These are phyloP conservation scores for Calliopsis andreniformis DNA, from an alignment of 1,140 invertebrate species.

Conservation along the genomic window DNA sequence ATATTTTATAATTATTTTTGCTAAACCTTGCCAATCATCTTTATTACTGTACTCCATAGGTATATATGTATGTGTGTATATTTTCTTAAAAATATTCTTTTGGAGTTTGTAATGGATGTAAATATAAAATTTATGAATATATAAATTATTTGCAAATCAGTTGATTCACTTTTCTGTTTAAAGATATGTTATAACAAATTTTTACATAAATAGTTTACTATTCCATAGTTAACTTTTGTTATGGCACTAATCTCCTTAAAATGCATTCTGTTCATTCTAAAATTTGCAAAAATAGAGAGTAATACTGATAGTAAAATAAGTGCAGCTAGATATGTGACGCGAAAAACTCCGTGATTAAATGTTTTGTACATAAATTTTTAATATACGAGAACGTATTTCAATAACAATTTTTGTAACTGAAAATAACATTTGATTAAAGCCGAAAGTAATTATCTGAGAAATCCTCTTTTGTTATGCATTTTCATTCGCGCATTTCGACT, in stretches of 20 bases:
- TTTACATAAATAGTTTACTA: conserved; percentile 7
- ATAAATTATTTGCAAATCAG: not conserved
- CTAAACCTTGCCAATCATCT: not conserved
- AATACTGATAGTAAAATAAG: conserved; percentile 20
- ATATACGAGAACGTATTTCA: no score
- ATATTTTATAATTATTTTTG: not conserved
- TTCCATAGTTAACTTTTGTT: conserved; percentile 13
- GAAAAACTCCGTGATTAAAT: not conserved
- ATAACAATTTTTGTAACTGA: no score
- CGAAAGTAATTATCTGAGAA: no score
- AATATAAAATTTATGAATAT: conserved; percentile 3
- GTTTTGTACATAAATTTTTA: no score
- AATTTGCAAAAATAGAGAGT: not conserved
- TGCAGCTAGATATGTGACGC: not conserved
- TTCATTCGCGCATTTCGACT: not conserved
- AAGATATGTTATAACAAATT: not conserved
- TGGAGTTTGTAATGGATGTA: not conserved
- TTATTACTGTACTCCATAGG: not conserved
- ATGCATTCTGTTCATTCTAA: not conserved
- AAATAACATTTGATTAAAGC: no score
- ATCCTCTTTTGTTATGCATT: no score
- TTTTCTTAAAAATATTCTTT: conserved; percentile 1
- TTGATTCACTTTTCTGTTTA: not conserved
- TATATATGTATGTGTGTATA: not conserved
- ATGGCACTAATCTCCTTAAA: not conserved